Conservation (phyloP, 1,140 invertebrate genomes). For the Lordiphosa collinella region DNA sequence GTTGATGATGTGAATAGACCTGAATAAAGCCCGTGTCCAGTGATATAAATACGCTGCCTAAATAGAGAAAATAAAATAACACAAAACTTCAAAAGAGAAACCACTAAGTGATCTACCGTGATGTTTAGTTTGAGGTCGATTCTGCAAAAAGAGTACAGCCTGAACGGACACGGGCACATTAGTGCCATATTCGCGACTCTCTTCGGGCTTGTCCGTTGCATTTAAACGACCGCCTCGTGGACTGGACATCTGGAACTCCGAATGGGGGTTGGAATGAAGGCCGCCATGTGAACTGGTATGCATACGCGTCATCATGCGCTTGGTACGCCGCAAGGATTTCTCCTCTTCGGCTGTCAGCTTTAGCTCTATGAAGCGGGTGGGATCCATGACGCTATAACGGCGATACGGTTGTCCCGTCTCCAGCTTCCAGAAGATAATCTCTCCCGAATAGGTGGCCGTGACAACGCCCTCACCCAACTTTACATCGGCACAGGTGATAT, state of each 20-base stretch:
- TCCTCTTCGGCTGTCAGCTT: slow-evolving; percentile 27
- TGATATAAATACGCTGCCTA: slow-evolving; percentile 83
- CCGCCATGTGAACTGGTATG: neutral
- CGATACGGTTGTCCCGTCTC: slow-evolving; percentile 86
- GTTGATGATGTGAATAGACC: slow-evolving; percentile 86
- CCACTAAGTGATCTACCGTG: too few species aligned
- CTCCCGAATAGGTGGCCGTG: slow-evolving; percentile 86
- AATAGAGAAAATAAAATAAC: slow-evolving; percentile 40
- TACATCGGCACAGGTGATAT: slow-evolving; percentile 85
- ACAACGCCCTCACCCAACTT: slow-evolving; percentile 84
- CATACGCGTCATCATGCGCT: slow-evolving; percentile 5
- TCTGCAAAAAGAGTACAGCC: slow-evolving; percentile 82
- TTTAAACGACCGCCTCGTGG: neutral
- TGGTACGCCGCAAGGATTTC: slow-evolving; percentile 11
- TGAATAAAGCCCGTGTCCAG: slow-evolving; percentile 85
- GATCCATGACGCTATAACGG: slow-evolving; percentile 81
- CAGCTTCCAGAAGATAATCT: slow-evolving; percentile 88
- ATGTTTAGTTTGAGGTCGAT: slow-evolving; percentile 80
- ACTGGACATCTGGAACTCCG: neutral
- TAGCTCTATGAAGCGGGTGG: slow-evolving; percentile 65
- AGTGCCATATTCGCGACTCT: slow-evolving; percentile 17
- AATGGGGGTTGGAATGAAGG: neutral
- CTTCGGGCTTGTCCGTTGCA: slow-evolving; percentile 8
- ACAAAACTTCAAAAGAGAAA: too few species aligned
- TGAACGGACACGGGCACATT: slow-evolving; percentile 80